Evolutionary conservation across 1,140 invertebrate species (phyloP).

Genomic region (Cheumatopsyche charites): DNA sequence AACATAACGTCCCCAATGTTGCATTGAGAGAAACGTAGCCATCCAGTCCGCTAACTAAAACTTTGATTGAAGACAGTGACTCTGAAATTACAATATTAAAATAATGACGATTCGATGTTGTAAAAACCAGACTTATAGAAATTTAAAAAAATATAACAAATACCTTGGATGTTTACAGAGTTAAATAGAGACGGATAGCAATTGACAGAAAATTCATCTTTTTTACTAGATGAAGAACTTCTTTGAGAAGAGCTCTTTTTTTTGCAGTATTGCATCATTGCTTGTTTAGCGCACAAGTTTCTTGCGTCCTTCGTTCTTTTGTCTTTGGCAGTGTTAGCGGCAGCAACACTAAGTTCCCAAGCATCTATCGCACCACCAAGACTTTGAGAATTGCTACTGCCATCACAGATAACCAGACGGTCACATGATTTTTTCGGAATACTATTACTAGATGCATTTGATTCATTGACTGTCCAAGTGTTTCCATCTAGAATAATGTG

Average conservation of each 20-base stretch:
- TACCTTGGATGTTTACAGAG: constrained; percentile 37
- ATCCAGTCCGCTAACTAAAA: constrained; percentile 55
- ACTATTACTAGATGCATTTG: not conserved
- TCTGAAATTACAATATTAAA: constrained; percentile 36
- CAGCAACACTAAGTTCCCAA: constrained; percentile 73
- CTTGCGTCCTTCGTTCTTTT: constrained; percentile 81
- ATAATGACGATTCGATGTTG: not conserved
- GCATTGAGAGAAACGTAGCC: constrained; percentile 54
- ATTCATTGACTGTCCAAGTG: constrained; percentile 17
- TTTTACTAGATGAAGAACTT: constrained; percentile 25
- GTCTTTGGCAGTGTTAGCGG: constrained; percentile 82
- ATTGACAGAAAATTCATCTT: constrained; percentile 35
- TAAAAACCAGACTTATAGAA: not conserved
- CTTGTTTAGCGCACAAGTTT: constrained; percentile 61
- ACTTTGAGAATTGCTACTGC: constrained; percentile 43
- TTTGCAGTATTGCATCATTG: constrained; percentile 45
- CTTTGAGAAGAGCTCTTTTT: constrained; percentile 17
- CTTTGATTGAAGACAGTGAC: constrained; percentile 48
- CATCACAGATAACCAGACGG: not conserved
- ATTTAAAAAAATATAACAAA: not conserved
- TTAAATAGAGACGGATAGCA: constrained; percentile 37
- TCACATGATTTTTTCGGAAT: constrained; percentile 5
- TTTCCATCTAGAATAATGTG: constrained; percentile 33
- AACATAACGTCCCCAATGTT: constrained; percentile 55
- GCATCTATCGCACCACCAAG: constrained; percentile 55